These are phyloP conservation scores for Coptodon bakossiorum DNA, from an alignment of 2,113 vertebrate genomes.

Conservation along the genomic window DNA sequence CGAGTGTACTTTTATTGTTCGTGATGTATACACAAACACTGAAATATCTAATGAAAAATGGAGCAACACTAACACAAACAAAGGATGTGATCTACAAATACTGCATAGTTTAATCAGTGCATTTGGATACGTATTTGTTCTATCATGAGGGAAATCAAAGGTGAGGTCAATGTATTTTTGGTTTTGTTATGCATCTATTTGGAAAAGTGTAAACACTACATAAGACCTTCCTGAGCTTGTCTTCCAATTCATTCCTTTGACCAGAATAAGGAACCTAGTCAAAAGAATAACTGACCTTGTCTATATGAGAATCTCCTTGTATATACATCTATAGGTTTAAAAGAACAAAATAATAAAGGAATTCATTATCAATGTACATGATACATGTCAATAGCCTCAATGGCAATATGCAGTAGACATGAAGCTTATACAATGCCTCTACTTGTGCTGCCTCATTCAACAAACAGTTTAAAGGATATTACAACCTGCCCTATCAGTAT, in stretches of 20 bases:
- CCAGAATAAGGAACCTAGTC: constrained; percentile 34
- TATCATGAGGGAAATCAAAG: constrained; percentile 32
- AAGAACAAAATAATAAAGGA: constrained; percentile 12
- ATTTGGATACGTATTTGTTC: constrained; percentile 42
- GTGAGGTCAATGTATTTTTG: constrained; percentile 60
- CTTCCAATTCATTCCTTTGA: constrained; percentile 45
- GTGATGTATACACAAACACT: constrained; percentile 1
- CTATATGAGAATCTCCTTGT: constrained; percentile 26
- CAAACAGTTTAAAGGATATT: constrained; percentile 13
- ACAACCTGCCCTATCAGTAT: neutral
- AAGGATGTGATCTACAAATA: constrained; percentile 53
- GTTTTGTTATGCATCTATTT: constrained; percentile 63
- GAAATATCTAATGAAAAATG: constrained; percentile 10
- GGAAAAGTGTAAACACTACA: constrained; percentile 72
- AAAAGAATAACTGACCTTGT: constrained; percentile 41
- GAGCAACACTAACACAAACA: constrained; percentile 15
- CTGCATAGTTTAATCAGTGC: constrained; percentile 70
- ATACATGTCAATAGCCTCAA: constrained; percentile 19
- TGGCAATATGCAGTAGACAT: constrained; percentile 8
- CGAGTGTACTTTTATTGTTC: constrained; percentile 28
- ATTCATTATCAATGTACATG: constrained; percentile 12
- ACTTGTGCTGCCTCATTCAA: constrained; percentile 28
- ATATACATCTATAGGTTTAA: constrained; percentile 26
- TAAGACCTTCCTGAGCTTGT: constrained; percentile 72
- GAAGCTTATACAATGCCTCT: constrained; percentile 15